Conservation (phyloP, 2,888 invertebrate species). For the Orchestes rusci region DNA sequence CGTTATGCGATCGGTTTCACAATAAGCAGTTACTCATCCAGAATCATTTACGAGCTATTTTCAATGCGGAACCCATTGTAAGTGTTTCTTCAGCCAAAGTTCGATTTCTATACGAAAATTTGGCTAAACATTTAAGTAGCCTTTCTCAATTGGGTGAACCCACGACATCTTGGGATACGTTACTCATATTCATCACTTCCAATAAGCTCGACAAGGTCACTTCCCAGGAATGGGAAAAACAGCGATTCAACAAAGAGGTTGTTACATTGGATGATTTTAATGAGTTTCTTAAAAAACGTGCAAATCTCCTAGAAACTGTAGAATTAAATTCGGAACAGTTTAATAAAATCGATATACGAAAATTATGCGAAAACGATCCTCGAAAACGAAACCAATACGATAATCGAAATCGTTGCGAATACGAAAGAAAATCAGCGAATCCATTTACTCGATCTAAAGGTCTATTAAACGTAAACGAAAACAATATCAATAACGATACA, state of each 20-base stretch:
- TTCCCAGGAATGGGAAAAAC: conserved; percentile 16
- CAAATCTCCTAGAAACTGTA: conserved; percentile 17
- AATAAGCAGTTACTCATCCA: conserved; percentile 14
- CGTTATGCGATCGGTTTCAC: conserved; percentile 16
- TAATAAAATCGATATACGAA: too few species aligned
- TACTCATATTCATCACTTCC: conserved; percentile 19
- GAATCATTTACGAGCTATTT: conserved; percentile 19
- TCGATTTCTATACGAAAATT: conserved; percentile 1
- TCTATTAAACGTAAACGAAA: too few species aligned
- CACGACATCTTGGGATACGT: conserved; percentile 17
- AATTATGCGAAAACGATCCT: too few species aligned
- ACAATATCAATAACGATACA: too few species aligned
- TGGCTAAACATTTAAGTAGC: conserved; percentile 16
- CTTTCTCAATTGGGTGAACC: conserved; percentile 22
- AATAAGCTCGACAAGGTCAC: conserved; percentile 16
- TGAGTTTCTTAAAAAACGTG: conserved; percentile 17
- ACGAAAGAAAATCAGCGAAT: too few species aligned
- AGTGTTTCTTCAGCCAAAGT: conserved; percentile 1
- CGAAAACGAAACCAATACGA: too few species aligned
- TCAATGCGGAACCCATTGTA: conserved; percentile 2
- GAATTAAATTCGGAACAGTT: conserved; percentile 8
- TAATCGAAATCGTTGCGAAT: too few species aligned
- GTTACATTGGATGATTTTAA: conserved; percentile 14
- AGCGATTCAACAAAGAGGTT: neutral
- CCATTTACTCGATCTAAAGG: too few species aligned